Conservation (phyloP, 2,888 invertebrate species). For the Palloptera scutellata region DNA sequence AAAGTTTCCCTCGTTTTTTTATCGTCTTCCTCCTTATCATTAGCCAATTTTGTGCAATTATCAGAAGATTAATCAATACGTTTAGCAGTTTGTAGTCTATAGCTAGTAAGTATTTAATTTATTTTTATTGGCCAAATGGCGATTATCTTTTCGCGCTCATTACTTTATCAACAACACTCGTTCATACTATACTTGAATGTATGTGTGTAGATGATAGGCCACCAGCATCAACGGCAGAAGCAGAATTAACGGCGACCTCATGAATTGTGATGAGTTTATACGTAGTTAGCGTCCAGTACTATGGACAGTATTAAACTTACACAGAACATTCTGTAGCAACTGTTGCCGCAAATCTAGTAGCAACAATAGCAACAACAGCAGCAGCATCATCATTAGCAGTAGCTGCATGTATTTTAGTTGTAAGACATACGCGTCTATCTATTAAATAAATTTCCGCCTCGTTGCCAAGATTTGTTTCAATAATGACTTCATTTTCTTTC, state of each 20-base stretch:
- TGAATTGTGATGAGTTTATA: not conserved
- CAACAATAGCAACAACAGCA: not conserved
- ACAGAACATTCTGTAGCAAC: not conserved
- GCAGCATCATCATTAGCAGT: too few species aligned
- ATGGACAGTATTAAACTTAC: too few species aligned
- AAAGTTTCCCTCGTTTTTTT: too few species aligned
- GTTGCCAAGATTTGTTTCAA: conserved; percentile 17
- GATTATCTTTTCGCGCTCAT: conserved; percentile 17
- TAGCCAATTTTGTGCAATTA: too few species aligned
- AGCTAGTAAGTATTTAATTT: conserved; percentile 11
- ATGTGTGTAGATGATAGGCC: not conserved
- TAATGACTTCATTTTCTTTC: not conserved
- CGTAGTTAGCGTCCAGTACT: not conserved
- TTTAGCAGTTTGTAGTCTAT: too few species aligned
- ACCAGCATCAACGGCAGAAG: not conserved
- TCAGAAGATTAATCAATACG: too few species aligned
- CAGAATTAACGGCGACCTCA: not conserved
- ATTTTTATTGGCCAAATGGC: conserved; percentile 20
- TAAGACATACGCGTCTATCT: not conserved
- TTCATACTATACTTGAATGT: not conserved
- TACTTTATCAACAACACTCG: conserved; percentile 11
- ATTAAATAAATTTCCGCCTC: conserved; percentile 21
- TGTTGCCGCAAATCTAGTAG: not conserved
- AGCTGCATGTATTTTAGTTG: not conserved
- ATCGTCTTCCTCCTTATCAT: too few species aligned